Evolutionary conservation across 2,888 invertebrate species (phyloP).

Genomic region (Cheilosia pagana): DNA sequence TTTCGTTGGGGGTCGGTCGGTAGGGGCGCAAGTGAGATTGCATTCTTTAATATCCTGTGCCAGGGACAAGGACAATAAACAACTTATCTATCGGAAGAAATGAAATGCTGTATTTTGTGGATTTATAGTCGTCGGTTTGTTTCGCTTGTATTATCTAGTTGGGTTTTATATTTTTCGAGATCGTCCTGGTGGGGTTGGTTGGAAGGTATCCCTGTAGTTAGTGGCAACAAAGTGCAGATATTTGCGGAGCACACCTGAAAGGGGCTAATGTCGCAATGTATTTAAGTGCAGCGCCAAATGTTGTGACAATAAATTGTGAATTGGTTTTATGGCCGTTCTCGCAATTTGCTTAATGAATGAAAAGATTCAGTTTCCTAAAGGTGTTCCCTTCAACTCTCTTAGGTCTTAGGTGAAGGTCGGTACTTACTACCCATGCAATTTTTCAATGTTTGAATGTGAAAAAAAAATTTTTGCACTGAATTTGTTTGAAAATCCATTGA

Average conservation of each 20-base stretch:
- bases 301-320: not conserved
- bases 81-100: conserved; percentile 72
- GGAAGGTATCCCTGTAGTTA: no score
- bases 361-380: no score
- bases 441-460: no score
- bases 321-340: conserved; percentile 52
- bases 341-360: conserved; percentile 11
- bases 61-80: conserved; percentile 68
- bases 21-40: conserved; percentile 40
- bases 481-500: no score
- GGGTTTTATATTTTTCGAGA: not conserved
- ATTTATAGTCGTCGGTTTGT: conserved; percentile 52
- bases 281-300: not conserved
- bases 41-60: conserved; percentile 74
- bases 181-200: not conserved
- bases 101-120: conserved; percentile 61
- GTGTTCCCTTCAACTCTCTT: no score
- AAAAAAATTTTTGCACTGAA: no score
- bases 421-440: no score
- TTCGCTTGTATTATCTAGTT: conserved; percentile 31
- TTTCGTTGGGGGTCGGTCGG: not conserved
- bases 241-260: not conserved
- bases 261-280: not conserved
- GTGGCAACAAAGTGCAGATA: conserved; percentile 1
- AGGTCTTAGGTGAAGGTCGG: no score